Base-by-base conservation (phyloP, 2,888 invertebrate genomes). In the Neoascia interrupta region DNA sequence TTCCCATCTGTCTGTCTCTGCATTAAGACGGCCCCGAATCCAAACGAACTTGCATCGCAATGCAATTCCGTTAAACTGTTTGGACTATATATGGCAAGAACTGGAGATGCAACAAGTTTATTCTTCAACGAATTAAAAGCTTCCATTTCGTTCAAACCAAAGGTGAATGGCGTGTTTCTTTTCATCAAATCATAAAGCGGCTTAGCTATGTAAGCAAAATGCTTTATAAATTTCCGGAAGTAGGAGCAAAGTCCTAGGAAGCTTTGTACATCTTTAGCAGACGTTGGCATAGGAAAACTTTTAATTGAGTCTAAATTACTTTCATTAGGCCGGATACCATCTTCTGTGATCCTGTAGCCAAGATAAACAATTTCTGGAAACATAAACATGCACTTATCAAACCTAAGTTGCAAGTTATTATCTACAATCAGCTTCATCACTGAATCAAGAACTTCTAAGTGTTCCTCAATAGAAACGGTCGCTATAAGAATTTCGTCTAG, bases 61-160 rank as follows among this genome's bases (percentile, higher is more conserved):
- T 85, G 84, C 19, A 85, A 54, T 64, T 86, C 83, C 6, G 84
- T 85, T 58, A 82, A 81, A 31, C 37, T 18, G 11, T 53, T 19
- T 4, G 84, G 83, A 11, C 73, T 69, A 75, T 79, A 87, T 6
- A 87, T 70, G 2, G 83, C 80, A 11, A 88, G 69, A 19, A 85
- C 75, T 13, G 83, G 83, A 23, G 81, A 45, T 13, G 53, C 41
- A 15, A 74, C 18, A 31, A 81, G 49, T 39, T 70, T 66, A 10
- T 15, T 26, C 39, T 79, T 82, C 26, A 82, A 63, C 8, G 36
- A 47, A 34, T 81, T 53, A 34, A 81, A 75, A 4, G 49, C 45
- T 45, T 63, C 34, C n/a, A 56, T 21, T 60, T 68, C 64, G 5
- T 47, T 43, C 6, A 16, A 5, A 5, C 39, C 51, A 47, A 74